Evolutionary conservation across 2,797 vertebrate species (phyloP), one percentile per base, ranked within the genome.

Genomic region (Xenopus petersii): DNA sequence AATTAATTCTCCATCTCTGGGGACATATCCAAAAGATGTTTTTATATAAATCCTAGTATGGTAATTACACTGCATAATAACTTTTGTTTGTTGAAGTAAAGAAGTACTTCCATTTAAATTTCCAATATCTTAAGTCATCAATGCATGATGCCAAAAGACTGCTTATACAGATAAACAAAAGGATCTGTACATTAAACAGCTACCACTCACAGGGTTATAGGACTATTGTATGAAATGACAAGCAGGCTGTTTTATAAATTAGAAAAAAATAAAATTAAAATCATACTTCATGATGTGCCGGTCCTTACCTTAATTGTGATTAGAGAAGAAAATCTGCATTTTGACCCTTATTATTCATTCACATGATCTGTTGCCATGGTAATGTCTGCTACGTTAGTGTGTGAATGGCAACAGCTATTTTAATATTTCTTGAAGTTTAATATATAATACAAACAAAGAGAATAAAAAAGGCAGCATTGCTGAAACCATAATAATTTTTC

Each of bases 351-450:
- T 64, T 70, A 70, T 70, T 70, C 61, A 70, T 48, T 70, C 49
- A 70, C 74, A 30, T 30, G 2, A 75, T 75, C 36, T 33, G 67
- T 75, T 75, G 42, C 74, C 54, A 75, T 75, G 62, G 55, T 24
- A 65, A 75, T 54, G 21, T 47, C 26, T 30, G 26, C 26, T 75
- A 24, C 59, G 33, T 70, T 59, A 30, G 24, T 70, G 61, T 70
- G 67, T 64, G 74, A 70, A 56, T 64, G 36, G 66, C 59, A 75
- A 70, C 55, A 71, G 58, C 62, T 46, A 71, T 76, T 71, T 71
- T 42, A 71, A 65, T 58, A 71, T 71, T 59, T 24, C 61, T 48
- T 16, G 24, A n/a, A 47, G 49, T 54, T n/a, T 69, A 33, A 70
- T 51, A 61, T 30, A 12, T 46, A 70, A 64, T 26, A 55, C 33